A percentile compares a stretch with the other conserved stretches of the same genome.
phyloP scores from a whole-genome alignment of 2,113 vertebrate species.

The Sceloporus tristichus region DNA sequence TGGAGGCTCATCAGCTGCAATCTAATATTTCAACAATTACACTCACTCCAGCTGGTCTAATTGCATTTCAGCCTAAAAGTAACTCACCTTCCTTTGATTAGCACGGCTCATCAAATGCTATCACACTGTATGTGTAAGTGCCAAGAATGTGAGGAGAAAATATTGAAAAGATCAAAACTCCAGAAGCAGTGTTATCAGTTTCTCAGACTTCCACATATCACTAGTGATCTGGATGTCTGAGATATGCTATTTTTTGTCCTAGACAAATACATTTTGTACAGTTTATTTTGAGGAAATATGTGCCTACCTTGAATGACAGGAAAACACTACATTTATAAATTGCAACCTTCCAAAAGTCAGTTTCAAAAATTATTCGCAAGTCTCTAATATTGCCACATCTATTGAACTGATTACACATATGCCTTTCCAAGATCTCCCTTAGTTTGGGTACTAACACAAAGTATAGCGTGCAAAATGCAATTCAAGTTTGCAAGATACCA shows the following conservation, averaged over 20 bases:
- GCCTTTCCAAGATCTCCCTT: neutral
- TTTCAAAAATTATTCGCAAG: neutral
- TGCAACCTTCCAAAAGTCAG: neutral
- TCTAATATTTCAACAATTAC: conserved; percentile 83
- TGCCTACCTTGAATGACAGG: neutral
- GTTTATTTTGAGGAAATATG: neutral
- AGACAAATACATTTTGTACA: neutral
- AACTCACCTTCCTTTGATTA: conserved; percentile 69
- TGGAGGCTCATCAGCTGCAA: conserved; percentile 91
- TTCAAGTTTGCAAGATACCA: neutral
- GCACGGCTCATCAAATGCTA: conserved; percentile 72
- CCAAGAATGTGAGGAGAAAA: neutral
- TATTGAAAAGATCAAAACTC: conserved; percentile 50
- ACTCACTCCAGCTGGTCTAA: conserved; percentile 72
- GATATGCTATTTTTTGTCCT: neutral
- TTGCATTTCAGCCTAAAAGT: conserved; percentile 66
- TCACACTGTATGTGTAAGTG: conserved; percentile 65
- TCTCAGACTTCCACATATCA: neutral
- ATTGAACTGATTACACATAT: neutral
- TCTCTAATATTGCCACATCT: neutral
- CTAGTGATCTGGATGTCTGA: neutral
- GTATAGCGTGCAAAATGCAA: too few species aligned
- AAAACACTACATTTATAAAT: neutral
- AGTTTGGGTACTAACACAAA: neutral
- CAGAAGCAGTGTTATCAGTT: neutral